Base-by-base conservation (phyloP, 1,140 invertebrate genomes). In the Anastrepha ludens region DNA sequence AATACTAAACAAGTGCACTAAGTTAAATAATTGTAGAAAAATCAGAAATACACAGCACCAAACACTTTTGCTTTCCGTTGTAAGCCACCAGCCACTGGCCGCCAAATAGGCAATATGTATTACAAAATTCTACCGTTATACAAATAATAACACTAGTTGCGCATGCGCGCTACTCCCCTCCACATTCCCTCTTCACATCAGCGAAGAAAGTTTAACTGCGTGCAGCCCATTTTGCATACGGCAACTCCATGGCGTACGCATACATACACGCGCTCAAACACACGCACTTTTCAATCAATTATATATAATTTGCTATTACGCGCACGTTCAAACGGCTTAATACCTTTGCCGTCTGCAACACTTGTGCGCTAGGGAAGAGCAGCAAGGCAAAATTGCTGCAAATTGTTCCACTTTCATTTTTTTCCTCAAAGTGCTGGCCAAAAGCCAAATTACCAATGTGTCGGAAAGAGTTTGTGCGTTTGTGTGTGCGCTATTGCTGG, bases 231-330 rank as follows among this genome's bases (percentile, higher is more conserved):
- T 81, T 81, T 58, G n/a, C 74, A 81, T 81, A 81, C 50, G 50
- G 29, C 29, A 29, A 29, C 39, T 15, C 13, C 5, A n/a, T 17
- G 44, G 44, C 17, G 6, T 17, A 15, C 67, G 11, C 39, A 17
- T 41, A 17, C 74, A 74, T 41, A 81, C 9, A 29, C 47, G 13
- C 47, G 55, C 8, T 2, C 17, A 81, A n/a, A n/a, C 1, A 11
- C n/a, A 20, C n/a, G 47, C 17, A 55, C 15, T n/a, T n/a, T 47
- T 29, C 9, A 81, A 81, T 81, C 74, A 81, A 81, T 55, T 81
- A 81, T n/a, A 47, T 55, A 81, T 81, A 81, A 81, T 81, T 81
- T 81, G 11, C 74, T 81, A 58, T 81, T 81, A 81, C 50, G 74
- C 74, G 44, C 74, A 81, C 74, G 74, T 81, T 55, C 55, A 20